phyloP scores from a whole-genome alignment of 2,888 invertebrate species.

The Acanthoscelides obtectus region DNA sequence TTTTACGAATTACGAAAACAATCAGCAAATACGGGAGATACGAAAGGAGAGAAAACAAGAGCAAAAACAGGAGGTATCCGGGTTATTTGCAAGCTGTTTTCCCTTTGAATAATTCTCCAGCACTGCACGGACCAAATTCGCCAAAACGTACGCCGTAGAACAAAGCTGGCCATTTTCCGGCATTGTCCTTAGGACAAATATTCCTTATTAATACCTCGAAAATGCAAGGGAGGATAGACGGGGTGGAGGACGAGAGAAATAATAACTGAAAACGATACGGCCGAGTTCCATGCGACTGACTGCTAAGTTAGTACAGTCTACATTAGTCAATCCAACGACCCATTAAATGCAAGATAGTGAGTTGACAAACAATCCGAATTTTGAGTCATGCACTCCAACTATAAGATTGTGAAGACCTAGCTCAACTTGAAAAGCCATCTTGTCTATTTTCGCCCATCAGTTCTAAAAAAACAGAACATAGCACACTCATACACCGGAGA shows the following conservation, averaged over 20 bases:
- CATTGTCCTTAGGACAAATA: background rate
- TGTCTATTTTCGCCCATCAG: too few relatives aligned
- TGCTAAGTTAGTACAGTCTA: background rate
- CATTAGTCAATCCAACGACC: too few relatives aligned
- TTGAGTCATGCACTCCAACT: too few relatives aligned
- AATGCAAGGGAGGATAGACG: background rate
- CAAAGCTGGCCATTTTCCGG: background rate
- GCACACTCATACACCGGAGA: too few relatives aligned
- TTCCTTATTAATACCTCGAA: background rate
- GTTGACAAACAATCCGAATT: too few relatives aligned
- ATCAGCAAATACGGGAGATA: background rate
- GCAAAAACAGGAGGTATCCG: background rate
- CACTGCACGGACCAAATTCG: background rate
- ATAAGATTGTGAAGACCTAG: too few relatives aligned
- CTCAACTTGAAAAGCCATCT: too few relatives aligned
- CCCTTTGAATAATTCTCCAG: background rate
- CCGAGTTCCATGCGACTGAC: background rate
- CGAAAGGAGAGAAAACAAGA: background rate
- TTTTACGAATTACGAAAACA: background rate
- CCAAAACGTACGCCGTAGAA: background rate
- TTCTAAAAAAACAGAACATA: too few relatives aligned
- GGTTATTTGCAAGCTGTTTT: background rate
- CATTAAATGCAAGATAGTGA: too few relatives aligned
- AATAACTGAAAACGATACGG: background rate
- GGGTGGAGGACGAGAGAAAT: background rate